Evolutionary conservation across 2,113 vertebrate genomes (phyloP), one percentile per base, ranked within the genome.

Genomic region (Saguinus midas): DNA sequence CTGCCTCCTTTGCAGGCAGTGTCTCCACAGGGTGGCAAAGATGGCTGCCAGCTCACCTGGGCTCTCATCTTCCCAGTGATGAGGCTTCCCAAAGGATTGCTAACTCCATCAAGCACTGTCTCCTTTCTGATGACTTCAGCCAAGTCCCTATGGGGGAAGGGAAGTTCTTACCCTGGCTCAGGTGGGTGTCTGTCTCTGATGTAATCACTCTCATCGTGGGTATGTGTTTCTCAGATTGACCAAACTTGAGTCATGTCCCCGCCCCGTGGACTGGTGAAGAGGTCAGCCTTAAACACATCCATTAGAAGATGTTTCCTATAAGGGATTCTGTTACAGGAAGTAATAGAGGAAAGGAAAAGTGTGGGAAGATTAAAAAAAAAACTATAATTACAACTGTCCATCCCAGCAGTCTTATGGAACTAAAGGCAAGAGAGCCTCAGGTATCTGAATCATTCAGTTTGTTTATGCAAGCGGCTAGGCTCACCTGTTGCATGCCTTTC

Each of bases 31-130:
- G 45, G n/a, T 66, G 64, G n/a, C 72, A 32, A 29, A 72, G 75
- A 37, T 55, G 21, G 50, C 43, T 13, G 0, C 21, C 2, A 29
- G 80, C 6, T 9, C 8, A 27, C 25, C n/a, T 57, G 37, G 52
- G 8, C 18, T 23, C 40, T 50, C 1, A 0, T 8, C 35, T 86
- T 72, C 37, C 52, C 18, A 35, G 13, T 5, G 45, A 50, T 2
- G 14, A 48, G 40, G 35, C 68, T 70, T 40, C 32, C 6, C 17
- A 55, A 35, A 1, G 14, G 32, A 35, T 3, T 48, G 25, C 37
- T 35, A 25, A 64, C 8, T 48, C 43, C 55, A 32, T 7, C 0
- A 18, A n/a, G 27, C 3, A 58, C 7, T 8, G 12, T 68, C 52
- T 89, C 20, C 57, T 85, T 93, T 35, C 61, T 25, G 52, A 9